Evolutionary conservation across 2,797 vertebrate genomes (phyloP).

Genomic region (Etheostoma perlongum): DNA sequence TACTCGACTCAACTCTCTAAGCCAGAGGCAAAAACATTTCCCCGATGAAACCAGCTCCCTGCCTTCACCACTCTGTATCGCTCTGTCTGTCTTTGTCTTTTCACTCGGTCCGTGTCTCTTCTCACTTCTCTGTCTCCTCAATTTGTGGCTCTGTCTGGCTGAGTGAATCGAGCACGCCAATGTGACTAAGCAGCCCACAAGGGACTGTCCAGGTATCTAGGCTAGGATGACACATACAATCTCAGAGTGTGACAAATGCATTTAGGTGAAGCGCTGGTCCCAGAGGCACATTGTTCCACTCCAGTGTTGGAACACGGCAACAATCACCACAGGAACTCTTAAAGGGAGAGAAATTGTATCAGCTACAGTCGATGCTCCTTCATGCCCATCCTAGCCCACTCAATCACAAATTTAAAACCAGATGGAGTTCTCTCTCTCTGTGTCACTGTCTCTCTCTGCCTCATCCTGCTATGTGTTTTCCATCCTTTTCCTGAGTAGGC

Average conservation of each 20-base stretch:
- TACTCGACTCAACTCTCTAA: slow-evolving; percentile 73
- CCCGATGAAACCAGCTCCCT: slow-evolving; percentile 64
- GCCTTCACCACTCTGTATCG: slow-evolving; percentile 36
- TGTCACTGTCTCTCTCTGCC: slow-evolving; percentile 13
- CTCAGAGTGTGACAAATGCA: slow-evolving; percentile 87
- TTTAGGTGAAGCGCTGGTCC: slow-evolving; percentile 79
- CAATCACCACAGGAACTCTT: slow-evolving; percentile 76
- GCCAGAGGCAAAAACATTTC: slow-evolving; percentile 75
- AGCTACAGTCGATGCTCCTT: slow-evolving; percentile 74
- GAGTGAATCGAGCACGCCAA: slow-evolving; percentile 63
- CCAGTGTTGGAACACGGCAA: slow-evolving; percentile 75
- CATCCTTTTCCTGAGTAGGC: neutral
- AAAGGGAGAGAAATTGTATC: slow-evolving; percentile 78
- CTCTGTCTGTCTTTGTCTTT: slow-evolving; percentile 73
- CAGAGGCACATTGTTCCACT: slow-evolving; percentile 75
- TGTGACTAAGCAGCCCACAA: slow-evolving; percentile 75
- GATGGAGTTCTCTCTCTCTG: slow-evolving; percentile 46
- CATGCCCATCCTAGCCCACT: slow-evolving; percentile 68
- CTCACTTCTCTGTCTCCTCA: slow-evolving; percentile 72
- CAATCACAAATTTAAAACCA: slow-evolving; percentile 75
- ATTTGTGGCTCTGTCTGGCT: slow-evolving; percentile 82
- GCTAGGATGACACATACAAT: slow-evolving; percentile 77
- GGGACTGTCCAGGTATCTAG: slow-evolving; percentile 81
- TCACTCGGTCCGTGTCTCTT: slow-evolving; percentile 37
- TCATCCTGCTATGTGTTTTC: too few relatives aligned